Base-by-base conservation (phyloP, 2,113 vertebrate species). In the Philantomba maxwellii region DNA sequence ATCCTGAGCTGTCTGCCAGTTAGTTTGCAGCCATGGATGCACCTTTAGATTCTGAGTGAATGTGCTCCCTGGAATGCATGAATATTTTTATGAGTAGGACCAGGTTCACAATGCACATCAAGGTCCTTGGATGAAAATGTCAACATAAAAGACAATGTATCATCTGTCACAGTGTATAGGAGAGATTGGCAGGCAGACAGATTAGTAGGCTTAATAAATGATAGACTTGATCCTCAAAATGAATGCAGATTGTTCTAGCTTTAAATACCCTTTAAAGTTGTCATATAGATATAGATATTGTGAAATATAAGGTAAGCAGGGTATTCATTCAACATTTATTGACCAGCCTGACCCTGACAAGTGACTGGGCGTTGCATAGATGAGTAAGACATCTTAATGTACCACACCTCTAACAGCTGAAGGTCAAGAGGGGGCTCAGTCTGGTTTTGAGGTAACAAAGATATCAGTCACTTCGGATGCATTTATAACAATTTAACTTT, bases 191-290 rank as follows among this genome's bases (percentile, higher is more conserved):
- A 94, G 73, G 87, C 33, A 86, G 75, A 57, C 36, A 96, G 88
- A 91, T 96, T 94, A 93, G 96, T 84, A 49, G 88, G 70, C 51
- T 97, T 95, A 95, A 91, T 84, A 94, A 96, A 97, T 75, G 95
- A 86, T 92, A 87, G 70, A 88, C 36, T 81, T 53, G 87, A 90
- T 95, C 55, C 15, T 90, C 55, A 92, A 88, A 96, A 90, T 94
- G 91, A 96, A 97, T 82, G 66, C 91, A 94, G 23, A 80, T 78
- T 89, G 64, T 91, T 23, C 88, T 60, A 87, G 60, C 39, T 94
- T 95, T 94, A 62, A 94, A 95, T 53, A 94, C 26, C 7, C 55
- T 88, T 96, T 96, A 90, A 95, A 84, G 64, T 95, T 83, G 55
- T 95, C 82, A 26, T 51, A 19, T 33, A 84, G 53, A 80, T 90